A percentile compares a stretch with the other conserved stretches of the same genome.
Conservation (phyloP, 1,140 invertebrate genomes). For the Stegodyphus mimosarum region DNA sequence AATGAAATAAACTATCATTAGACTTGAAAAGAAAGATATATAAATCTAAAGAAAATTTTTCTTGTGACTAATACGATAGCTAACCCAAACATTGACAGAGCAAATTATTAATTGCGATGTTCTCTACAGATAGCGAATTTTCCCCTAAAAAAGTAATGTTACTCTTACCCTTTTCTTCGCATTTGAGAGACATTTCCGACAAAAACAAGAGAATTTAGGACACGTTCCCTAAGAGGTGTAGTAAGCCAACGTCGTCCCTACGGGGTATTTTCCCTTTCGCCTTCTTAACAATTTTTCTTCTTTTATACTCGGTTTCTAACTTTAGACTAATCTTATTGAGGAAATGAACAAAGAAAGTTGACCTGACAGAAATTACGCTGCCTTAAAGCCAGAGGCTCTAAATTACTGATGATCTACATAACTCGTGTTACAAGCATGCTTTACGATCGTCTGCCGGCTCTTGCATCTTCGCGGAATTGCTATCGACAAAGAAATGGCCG, state of each 20-base stretch:
- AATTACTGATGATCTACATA: conserved; percentile 22
- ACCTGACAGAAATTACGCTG: neutral
- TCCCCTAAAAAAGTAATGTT: no score
- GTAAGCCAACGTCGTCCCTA: neutral
- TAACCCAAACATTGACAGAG: no score
- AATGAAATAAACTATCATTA: no score
- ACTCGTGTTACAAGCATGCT: neutral
- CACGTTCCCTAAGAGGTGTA: neutral
- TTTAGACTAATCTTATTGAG: conserved; percentile 20
- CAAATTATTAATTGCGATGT: no score
- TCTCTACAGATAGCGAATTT: no score
- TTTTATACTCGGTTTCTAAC: conserved; percentile 3
- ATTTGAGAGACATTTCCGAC: no score
- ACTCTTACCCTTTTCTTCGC: no score
- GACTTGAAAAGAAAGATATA: no score
- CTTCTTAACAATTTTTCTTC: neutral
- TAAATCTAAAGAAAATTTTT: no score
- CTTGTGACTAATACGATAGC: no score
- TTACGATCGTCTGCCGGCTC: neutral
- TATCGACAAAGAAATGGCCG: neutral
- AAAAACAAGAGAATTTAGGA: neutral
- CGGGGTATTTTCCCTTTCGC: neutral
- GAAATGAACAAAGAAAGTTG: neutral
- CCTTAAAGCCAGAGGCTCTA: conserved; percentile 3
- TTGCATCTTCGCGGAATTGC: neutral